A percentile compares a stretch with the other conserved stretches of the same genome.
Conservation (phyloP, 2,888 invertebrate species). For the Thymelicus lineola region DNA sequence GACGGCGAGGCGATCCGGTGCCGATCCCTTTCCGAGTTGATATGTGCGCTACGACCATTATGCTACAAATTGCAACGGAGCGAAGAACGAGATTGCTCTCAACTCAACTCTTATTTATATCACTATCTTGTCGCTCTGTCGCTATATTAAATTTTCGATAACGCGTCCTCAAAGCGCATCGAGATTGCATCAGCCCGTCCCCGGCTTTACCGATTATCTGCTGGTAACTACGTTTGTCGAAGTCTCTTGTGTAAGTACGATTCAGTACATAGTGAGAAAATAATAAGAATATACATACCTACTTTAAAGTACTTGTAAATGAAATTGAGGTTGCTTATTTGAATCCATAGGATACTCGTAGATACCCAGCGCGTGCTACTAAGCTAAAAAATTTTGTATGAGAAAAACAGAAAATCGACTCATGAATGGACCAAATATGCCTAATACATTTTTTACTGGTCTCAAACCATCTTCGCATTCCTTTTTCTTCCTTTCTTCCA, state of each 20-base stretch:
- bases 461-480: no score
- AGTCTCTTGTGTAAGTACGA: conserved; percentile 4
- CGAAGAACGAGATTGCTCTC: conserved; percentile 14
- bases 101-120: conserved; percentile 11
- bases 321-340: not conserved
- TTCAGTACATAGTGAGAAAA: not conserved
- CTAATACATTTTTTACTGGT: no score
- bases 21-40: no score
- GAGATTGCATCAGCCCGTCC: conserved; percentile 20
- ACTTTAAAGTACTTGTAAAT: not conserved
- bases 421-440: no score
- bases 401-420: no score
- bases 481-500: no score
- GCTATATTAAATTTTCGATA: conserved; percentile 32
- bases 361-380: no score
- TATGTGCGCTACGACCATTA: no score
- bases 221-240: conserved; percentile 15
- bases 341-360: no score
- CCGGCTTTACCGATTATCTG: conserved; percentile 11
- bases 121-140: conserved; percentile 12
- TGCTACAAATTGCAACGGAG: conserved; percentile 19
- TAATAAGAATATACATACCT: not conserved
- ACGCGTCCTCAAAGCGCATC: conserved; percentile 22
- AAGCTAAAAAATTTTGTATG: no score
- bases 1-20: no score